These are phyloP conservation scores for Xestia sexstrigata DNA, from an alignment of 2,888 invertebrate species.

Conservation along the genomic window DNA sequence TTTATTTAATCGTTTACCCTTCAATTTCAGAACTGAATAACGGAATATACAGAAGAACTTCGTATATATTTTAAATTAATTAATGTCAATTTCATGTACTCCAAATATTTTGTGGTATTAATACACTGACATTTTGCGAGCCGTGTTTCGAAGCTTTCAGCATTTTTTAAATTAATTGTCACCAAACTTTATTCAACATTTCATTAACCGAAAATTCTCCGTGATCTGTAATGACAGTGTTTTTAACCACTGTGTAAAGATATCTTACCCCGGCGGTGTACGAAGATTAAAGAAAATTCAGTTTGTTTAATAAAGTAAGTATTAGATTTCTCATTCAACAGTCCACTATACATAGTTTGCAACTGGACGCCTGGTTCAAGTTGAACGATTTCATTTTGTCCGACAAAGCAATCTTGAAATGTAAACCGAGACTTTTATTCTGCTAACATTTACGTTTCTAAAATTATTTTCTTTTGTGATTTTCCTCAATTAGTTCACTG, in stretches of 20 bases:
- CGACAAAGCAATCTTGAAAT: constrained; percentile 19
- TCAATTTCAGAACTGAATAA: background rate
- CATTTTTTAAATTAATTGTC: background rate
- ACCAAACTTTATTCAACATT: background rate
- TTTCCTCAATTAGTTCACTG: constrained; percentile 39
- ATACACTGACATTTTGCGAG: background rate
- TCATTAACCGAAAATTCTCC: background rate
- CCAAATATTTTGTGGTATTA: background rate
- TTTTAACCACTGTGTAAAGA: background rate
- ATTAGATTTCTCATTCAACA: constrained; percentile 24
- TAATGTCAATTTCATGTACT: background rate
- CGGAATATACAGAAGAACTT: too few relatives aligned
- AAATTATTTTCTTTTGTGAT: background rate
- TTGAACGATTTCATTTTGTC: constrained; percentile 14
- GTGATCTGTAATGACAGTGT: too few relatives aligned
- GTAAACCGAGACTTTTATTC: background rate
- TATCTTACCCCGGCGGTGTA: background rate
- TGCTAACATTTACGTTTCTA: background rate
- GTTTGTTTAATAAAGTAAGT: constrained; percentile 18
- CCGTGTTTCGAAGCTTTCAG: background rate
- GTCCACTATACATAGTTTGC: constrained; percentile 11
- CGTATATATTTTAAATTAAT: background rate
- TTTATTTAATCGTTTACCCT: background rate
- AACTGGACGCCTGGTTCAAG: constrained; percentile 5
- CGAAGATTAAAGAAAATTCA: background rate